A percentile compares a stretch with the other conserved stretches of the same genome.
Evolutionary conservation across 2,797 vertebrate genomes (phyloP).

Genomic region (Chiropotes sagulatus): DNA sequence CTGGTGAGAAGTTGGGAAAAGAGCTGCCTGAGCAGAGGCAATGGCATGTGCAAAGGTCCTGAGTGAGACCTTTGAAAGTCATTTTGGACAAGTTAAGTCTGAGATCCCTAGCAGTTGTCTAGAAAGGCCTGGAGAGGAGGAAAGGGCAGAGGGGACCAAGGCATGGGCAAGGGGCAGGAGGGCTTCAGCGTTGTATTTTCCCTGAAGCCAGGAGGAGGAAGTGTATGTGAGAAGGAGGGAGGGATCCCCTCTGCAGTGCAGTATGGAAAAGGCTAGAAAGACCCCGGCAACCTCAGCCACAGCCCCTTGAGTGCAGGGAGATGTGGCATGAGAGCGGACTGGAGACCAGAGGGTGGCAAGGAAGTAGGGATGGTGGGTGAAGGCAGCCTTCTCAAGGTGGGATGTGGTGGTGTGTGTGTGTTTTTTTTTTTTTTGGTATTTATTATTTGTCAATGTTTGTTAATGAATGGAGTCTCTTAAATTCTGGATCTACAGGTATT

Average conservation of each 20-base stretch:
- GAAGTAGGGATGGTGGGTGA: not conserved
- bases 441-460: not conserved
- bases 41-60: not conserved
- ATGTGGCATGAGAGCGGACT: not conserved
- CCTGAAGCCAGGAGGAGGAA: not conserved
- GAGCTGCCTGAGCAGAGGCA: not conserved
- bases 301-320: no score
- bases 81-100: not conserved
- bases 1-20: not conserved
- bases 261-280: not conserved
- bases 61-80: not conserved
- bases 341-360: not conserved
- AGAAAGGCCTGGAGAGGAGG: not conserved
- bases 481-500: not conserved
- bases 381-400: not conserved
- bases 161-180: not conserved
- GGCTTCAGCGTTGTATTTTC: not conserved
- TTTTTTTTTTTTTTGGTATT: not conserved
- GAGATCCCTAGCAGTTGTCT: not conserved
- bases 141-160: not conserved
- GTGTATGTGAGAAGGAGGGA: not conserved
- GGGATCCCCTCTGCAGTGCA: not conserved
- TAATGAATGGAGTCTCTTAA: not conserved
- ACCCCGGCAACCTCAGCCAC: rapidly evolving
- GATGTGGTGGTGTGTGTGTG: no score